Evolutionary conservation across 2,888 invertebrate species (phyloP), one percentile per base, ranked within the genome.

Genomic region (Malthinus seriepunctatus): DNA sequence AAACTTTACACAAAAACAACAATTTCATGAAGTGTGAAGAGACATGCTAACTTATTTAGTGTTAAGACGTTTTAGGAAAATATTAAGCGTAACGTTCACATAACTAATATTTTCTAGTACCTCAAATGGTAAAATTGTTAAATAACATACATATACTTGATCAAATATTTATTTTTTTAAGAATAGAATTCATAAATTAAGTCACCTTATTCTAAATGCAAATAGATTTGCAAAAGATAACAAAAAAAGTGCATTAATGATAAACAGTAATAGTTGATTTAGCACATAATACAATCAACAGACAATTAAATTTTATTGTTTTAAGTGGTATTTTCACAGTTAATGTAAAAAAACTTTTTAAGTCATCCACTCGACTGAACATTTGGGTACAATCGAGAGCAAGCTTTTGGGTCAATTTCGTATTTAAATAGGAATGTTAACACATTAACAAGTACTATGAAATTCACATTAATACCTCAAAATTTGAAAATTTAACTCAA

Each of bases 191-290:
- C 69, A 65, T 65, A 64, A 69, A 67, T 76, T 74, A 75, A 71
- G 68, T 66, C 69, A 70, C 55, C 65, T 67, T 69, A 67, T 63
- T 66, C 73, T 73, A 73, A 76, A 68, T 71, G 72, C 74, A 68
- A 71, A 70, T 73, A 33, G 45, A 44, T 12, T 31, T 66, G 69
- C 66, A 69, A 67, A 69, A 70, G 72, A 68, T 66, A 68, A 50
- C 7, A 49, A 69, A 51, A 51, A 60, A 54, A 31, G 53, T 51
- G 47, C 47, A 52, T 51, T 10, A 51, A 32, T 42, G 12, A 42
- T 42, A 35, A 46, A 52, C 48, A 52, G 33, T 38, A 60, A 59
- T 62, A 63, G 66, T 57, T 56, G 48, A 51, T 53, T 69, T 64
- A 66, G 56, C 57, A 63, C 64, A 55, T 63, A 71, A 67, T 72